These are phyloP conservation scores for Dolichallabes microphthalmus DNA, from an alignment of 2,113 vertebrate species.

Conservation along the genomic window DNA sequence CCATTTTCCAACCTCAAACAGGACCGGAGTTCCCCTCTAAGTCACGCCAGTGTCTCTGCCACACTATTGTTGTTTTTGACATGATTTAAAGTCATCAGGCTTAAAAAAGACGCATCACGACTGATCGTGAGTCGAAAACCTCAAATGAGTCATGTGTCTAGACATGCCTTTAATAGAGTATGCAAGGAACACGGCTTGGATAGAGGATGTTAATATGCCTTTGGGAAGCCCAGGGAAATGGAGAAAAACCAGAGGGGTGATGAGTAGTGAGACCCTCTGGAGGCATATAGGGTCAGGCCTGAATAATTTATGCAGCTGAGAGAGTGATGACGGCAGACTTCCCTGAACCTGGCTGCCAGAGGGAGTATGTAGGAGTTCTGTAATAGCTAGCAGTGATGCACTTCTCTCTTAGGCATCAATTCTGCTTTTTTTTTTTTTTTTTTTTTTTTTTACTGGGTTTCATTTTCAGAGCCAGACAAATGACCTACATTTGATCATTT, in stretches of 20 bases:
- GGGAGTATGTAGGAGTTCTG: conserved; percentile 25
- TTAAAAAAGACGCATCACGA: background rate
- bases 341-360: conserved; percentile 29
- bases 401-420: background rate
- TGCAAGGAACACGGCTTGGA: conserved; percentile 1
- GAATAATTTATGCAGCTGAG: conserved; percentile 58
- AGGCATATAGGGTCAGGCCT: conserved; percentile 23
- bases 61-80: background rate
- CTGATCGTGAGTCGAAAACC: background rate
- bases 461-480: background rate
- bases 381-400: background rate
- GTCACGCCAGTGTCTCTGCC: background rate
- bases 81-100: conserved; percentile 16
- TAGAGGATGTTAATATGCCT: conserved; percentile 16
- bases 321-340: conserved; percentile 49
- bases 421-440: background rate
- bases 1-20: conserved; percentile 12
- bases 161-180: background rate
- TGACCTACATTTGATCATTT: background rate
- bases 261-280: conserved; percentile 13
- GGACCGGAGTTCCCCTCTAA: background rate
- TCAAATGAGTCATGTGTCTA: conserved; percentile 27
- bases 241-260: background rate
- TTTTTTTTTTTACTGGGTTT: background rate
- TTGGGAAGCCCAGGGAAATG: background rate